Conservation (phyloP, 2,888 invertebrate species). For the Tillus elongatus region DNA sequence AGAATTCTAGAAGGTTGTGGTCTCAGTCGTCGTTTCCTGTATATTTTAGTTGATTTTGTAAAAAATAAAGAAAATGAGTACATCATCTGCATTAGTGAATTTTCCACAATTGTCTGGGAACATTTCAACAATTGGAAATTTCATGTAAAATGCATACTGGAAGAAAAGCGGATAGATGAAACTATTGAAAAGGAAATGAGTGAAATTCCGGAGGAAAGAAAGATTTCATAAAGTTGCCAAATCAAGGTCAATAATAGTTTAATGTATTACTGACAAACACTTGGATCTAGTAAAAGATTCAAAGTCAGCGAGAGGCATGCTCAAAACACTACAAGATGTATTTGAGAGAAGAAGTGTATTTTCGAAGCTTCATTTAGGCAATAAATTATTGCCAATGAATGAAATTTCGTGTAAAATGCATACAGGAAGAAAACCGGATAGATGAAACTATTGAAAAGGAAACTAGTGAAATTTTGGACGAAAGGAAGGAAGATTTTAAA, state of each 20-base stretch:
- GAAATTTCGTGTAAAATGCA: constrained; percentile 14
- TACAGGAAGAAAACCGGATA: constrained; percentile 14
- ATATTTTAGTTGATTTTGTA: too few species aligned
- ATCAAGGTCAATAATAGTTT: too few species aligned
- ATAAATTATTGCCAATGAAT: too few species aligned
- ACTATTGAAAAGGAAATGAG: constrained; percentile 7
- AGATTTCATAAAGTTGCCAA: constrained; percentile 17
- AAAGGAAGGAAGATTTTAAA: constrained; percentile 13
- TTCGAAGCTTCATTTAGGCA: constrained; percentile 9
- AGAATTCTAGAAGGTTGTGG: too few species aligned
- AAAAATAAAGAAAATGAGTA: too few species aligned
- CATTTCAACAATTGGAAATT: constrained; percentile 16
- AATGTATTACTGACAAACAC: too few species aligned
- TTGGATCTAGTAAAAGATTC: too few species aligned
- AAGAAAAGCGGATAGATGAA: constrained; percentile 12
- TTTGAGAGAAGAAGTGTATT: constrained; percentile 23
- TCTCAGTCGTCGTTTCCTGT: too few species aligned
- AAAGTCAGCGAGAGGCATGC: too few species aligned
- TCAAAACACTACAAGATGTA: constrained; percentile 20
- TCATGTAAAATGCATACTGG: constrained; percentile 12
- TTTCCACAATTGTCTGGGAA: too few species aligned
- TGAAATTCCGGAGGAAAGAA: constrained; percentile 7
- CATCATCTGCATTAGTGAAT: too few species aligned
- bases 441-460: constrained; percentile 7
- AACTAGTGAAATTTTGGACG: constrained; percentile 4